Evolutionary conservation across 2,113 vertebrate species (phyloP).

Genomic region (Podilymbus podiceps): DNA sequence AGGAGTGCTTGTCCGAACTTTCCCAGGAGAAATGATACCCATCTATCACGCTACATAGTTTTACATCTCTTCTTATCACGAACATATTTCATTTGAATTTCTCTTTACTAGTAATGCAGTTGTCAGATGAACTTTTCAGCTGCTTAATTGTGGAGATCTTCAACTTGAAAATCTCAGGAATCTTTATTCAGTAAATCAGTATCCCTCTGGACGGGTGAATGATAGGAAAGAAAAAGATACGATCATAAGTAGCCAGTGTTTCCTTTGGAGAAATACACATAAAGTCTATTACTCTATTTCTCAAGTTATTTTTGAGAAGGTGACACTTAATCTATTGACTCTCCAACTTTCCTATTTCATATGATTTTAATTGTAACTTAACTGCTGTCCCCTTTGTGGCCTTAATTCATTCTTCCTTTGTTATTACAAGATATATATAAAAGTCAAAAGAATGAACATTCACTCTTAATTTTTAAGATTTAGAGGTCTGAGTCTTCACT

Average conservation of each 20-base stretch:
- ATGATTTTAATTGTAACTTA: not conserved
- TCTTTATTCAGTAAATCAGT: not conserved
- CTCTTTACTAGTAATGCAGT: not conserved
- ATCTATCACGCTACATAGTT: not conserved
- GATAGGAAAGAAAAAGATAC: not conserved
- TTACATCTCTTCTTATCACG: not conserved
- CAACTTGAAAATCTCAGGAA: not conserved
- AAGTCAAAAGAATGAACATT: not conserved
- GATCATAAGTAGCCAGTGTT: not conserved
- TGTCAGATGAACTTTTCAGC: not conserved
- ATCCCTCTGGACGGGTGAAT: not conserved
- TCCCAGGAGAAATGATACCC: not conserved
- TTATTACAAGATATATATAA: not conserved
- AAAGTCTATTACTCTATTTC: not conserved
- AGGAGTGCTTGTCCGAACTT: accelerated
- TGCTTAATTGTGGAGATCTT: not conserved
- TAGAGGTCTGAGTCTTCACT: not conserved
- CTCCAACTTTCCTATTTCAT: not conserved
- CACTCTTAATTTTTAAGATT: not conserved
- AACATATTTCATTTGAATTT: not conserved
- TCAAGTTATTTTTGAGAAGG: not conserved
- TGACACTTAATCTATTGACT: not conserved
- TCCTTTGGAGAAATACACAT: not conserved
- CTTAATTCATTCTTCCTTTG: not conserved
- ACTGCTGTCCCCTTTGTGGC: not conserved